These are phyloP conservation scores for Ceraclea dissimilis DNA, from an alignment of 2,888 invertebrate species.

Conservation along the genomic window DNA sequence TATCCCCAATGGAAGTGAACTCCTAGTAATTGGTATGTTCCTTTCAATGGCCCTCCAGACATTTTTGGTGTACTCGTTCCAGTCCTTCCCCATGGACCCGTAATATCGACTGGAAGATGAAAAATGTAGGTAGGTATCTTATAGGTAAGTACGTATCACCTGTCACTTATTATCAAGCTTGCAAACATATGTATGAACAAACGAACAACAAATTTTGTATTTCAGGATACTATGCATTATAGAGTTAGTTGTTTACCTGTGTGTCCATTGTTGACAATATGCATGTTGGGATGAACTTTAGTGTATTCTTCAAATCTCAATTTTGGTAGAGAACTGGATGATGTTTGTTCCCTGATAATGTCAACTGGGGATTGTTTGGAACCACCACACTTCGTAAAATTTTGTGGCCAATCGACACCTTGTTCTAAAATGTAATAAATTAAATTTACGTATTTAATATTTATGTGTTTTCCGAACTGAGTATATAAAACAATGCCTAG, in stretches of 20 bases:
- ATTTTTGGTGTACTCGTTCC: neutral
- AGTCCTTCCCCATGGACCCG: constrained; percentile 4
- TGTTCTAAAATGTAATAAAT: constrained; percentile 30
- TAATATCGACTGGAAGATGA: constrained; percentile 4
- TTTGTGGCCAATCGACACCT: constrained; percentile 5
- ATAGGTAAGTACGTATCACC: neutral
- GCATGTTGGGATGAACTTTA: constrained; percentile 39
- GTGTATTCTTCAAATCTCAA: constrained; percentile 36
- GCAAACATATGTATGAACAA: no score
- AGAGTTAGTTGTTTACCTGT: constrained; percentile 37
- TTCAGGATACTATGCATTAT: no score
- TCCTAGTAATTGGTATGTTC: constrained; percentile 45
- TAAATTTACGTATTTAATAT: no score
- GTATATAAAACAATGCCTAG: no score
- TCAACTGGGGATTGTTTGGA: constrained; percentile 19
- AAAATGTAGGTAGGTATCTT: no score
- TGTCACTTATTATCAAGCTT: neutral
- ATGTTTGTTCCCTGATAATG: neutral
- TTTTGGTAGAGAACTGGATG: neutral
- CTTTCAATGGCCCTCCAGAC: constrained; percentile 39
- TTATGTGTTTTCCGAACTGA: no score
- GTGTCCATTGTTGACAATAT: constrained; percentile 46
- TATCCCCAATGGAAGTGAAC: constrained; percentile 53
- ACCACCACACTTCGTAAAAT: constrained; percentile 14
- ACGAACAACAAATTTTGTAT: no score